Base-by-base conservation (phyloP, 1,140 invertebrate species). In the Nasonia giraulti region DNA sequence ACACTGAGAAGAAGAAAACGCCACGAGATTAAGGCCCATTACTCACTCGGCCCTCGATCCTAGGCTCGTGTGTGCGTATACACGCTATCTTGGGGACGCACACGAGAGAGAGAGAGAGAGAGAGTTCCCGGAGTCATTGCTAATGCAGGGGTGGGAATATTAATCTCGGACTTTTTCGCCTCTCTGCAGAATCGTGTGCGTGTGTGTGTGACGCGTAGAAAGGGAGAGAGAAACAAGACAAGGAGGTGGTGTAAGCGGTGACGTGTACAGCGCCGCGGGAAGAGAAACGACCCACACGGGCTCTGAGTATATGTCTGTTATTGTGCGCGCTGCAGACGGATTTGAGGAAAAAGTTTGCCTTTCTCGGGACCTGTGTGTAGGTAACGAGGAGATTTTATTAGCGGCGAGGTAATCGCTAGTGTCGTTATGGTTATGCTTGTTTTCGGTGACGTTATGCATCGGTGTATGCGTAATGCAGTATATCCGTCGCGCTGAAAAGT, bases 21-120 rank as follows among this genome's bases (percentile, higher is more conserved):
- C n/a, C n/a, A n/a, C n/a, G 33, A 76, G 81, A 82, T 82, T 82
- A 82, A n/a, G 31, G 27, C 23, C 79, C 77, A 50, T 82, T 80
- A 77, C 37, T 50, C 69, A 74, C 33, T 80, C n/a, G 33, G 55
- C 55, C 55, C 55, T 62, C 55, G 55, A 62, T 62, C 55, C 55
- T n/a, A 8, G 40, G 40, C 40, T 44, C 40, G 10, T 44, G 40
- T 44, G 40, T 44, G 7, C 7, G 33, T 37, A 37, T 37, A 37
- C 5, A 6, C 10, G 47, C 10, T 2, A 50, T 62, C 55, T 62
- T 62, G 17, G 55, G 55, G 55, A 62, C 55, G 55, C 17, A 62
- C 7, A n/a, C 55, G 55, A 62, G 55, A 11, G 66, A 23, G 27
- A 27, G 27, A 27, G 27, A 27, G 55, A 17, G 2, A 23, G 68